Evolutionary conservation across 2,888 invertebrate species (phyloP).

Genomic region (Phytoseiulus persimilis): DNA sequence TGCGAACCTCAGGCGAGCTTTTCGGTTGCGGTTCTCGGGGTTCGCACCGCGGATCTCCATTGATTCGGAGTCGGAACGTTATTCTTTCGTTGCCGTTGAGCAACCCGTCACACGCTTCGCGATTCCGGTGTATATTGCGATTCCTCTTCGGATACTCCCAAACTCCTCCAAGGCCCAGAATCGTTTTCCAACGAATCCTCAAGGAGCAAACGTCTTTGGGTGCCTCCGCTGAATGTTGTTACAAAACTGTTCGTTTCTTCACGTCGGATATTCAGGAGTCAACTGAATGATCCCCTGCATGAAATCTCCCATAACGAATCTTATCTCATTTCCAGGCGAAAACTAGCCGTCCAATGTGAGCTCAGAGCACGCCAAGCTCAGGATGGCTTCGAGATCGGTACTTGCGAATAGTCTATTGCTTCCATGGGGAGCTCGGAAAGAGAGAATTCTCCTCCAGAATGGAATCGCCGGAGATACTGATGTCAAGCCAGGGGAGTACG

Average conservation of each 20-base stretch:
- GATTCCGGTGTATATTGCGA: not conserved
- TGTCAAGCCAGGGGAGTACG: constrained; percentile 78
- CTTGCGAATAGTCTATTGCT: constrained; percentile 50
- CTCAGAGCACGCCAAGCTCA: not conserved
- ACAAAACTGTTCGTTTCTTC: not conserved
- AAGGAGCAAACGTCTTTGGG: too few species aligned
- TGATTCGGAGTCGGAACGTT: too few species aligned
- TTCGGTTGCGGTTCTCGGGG: too few species aligned
- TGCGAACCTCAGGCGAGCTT: too few species aligned
- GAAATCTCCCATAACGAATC: not conserved
- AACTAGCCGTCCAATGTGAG: not conserved
- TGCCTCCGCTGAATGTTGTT: too few species aligned
- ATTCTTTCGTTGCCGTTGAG: not conserved
- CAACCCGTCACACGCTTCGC: not conserved
- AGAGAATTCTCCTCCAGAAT: constrained; percentile 55
- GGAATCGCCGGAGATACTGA: constrained; percentile 48
- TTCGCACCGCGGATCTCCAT: too few species aligned
- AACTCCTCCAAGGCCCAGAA: not conserved
- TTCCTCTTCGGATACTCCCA: not conserved
- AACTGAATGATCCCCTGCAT: not conserved
- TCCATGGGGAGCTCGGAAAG: constrained; percentile 76
- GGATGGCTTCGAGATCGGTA: constrained; percentile 10
- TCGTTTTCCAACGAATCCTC: too few species aligned
- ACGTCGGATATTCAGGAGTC: not conserved
- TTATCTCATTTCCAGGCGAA: not conserved